A percentile compares a stretch with the other conserved stretches of the same genome.
Conservation (phyloP, 2,797 vertebrate species). For the Carcharodon carcharias region DNA sequence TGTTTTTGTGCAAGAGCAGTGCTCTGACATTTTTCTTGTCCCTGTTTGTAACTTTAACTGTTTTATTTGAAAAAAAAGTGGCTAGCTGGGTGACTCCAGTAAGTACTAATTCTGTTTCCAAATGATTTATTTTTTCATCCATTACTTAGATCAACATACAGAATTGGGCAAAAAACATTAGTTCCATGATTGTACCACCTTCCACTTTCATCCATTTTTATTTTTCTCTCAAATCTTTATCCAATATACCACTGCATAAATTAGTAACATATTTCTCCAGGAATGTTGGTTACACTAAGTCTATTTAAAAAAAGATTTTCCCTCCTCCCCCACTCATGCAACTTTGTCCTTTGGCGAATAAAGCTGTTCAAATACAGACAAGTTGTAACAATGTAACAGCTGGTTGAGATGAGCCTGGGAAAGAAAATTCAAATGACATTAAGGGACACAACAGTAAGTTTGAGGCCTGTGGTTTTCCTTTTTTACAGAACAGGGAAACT, state of each 20-base stretch:
- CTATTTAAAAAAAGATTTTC: background rate
- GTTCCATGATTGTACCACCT: background rate
- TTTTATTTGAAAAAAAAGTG: background rate
- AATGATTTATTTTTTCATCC: background rate
- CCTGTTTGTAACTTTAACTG: background rate
- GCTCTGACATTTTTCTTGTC: background rate
- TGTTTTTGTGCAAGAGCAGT: background rate
- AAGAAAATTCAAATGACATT: constrained; percentile 52
- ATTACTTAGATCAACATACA: background rate
- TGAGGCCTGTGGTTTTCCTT: constrained; percentile 49
- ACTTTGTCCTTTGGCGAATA: constrained; percentile 39
- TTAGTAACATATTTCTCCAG: background rate
- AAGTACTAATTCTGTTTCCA: background rate
- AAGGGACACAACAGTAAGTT: constrained; percentile 45
- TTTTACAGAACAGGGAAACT: constrained; percentile 52
- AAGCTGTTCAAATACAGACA: constrained; percentile 59
- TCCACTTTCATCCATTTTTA: background rate
- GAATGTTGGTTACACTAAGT: constrained; percentile 36
- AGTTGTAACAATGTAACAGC: constrained; percentile 57
- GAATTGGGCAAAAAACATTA: background rate
- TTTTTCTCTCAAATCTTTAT: background rate
- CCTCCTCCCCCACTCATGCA: background rate
- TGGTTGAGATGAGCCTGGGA: constrained; percentile 56
- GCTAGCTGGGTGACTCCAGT: background rate
- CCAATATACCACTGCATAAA: background rate